Conservation (phyloP, 2,888 invertebrate species). For the Agelastica alni region DNA sequence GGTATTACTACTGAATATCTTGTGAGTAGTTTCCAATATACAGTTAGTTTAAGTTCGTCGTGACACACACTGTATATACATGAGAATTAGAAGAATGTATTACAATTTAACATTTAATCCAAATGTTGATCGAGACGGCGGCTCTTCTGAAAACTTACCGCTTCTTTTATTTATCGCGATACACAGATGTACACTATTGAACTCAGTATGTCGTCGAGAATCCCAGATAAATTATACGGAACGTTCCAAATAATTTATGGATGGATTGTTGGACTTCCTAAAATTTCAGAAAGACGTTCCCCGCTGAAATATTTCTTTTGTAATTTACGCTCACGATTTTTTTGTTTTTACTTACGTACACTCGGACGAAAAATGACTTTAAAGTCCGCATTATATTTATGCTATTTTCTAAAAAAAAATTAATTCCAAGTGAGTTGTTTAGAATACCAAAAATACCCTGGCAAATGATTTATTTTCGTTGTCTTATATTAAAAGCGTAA, state of each 20-base stretch:
- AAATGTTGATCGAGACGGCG: conserved; percentile 50
- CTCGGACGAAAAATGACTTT: neutral
- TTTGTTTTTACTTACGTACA: neutral
- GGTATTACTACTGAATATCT: too few relatives aligned
- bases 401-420: too few relatives aligned
- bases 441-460: too few relatives aligned
- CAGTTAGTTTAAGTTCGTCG: too few relatives aligned
- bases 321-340: conserved; percentile 9
- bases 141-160: conserved; percentile 35
- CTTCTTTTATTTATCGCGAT: conserved; percentile 45
- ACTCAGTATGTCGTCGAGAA: conserved; percentile 43
- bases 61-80: too few relatives aligned
- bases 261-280: conserved; percentile 37
- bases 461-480: too few relatives aligned
- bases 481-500: too few relatives aligned
- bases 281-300: conserved; percentile 30
- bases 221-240: conserved; percentile 50
- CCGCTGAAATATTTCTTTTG: conserved; percentile 9
- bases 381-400: too few relatives aligned
- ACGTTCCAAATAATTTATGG: conserved; percentile 46
- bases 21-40: too few relatives aligned
- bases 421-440: too few relatives aligned
- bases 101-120: conserved; percentile 53
- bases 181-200: conserved; percentile 47
- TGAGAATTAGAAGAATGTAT: conserved; percentile 52